Conservation (phyloP, 2,797 vertebrate species). For the Choloepus didactylus region DNA sequence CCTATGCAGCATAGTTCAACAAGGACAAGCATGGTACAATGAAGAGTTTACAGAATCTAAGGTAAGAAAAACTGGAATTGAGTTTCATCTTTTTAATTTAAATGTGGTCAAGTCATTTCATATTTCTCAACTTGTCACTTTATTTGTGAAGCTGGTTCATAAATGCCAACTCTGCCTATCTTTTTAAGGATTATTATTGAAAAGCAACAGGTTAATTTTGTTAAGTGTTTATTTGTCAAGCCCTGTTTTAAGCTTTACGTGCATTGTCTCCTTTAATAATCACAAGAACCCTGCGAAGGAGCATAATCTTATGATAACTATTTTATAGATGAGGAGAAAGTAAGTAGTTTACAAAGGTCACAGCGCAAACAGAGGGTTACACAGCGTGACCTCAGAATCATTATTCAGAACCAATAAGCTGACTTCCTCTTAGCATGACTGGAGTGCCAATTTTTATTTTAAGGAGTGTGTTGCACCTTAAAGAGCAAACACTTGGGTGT, state of each 20-base stretch:
- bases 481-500: background rate
- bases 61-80: conserved; percentile 20
- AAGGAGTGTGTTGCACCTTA: background rate
- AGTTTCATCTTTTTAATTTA: conserved; percentile 55
- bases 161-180: background rate
- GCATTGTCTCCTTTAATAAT: background rate
- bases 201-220: background rate
- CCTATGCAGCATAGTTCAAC: background rate
- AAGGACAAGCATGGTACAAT: background rate
- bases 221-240: background rate
- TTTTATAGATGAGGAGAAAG: background rate
- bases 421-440: background rate
- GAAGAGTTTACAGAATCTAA: background rate
- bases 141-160: background rate
- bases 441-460: background rate
- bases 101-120: background rate
- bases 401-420: background rate
- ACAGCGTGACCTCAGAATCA: background rate
- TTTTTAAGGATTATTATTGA: background rate
- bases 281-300: background rate
- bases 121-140: background rate
- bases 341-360: background rate
- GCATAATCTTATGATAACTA: background rate
- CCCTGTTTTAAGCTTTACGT: background rate
- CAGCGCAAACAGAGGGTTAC: background rate